A percentile compares a stretch with the other conserved stretches of the same genome.
Evolutionary conservation across 1,140 invertebrate genomes (phyloP).

Genomic region (Rhynchophorus ferrugineus): DNA sequence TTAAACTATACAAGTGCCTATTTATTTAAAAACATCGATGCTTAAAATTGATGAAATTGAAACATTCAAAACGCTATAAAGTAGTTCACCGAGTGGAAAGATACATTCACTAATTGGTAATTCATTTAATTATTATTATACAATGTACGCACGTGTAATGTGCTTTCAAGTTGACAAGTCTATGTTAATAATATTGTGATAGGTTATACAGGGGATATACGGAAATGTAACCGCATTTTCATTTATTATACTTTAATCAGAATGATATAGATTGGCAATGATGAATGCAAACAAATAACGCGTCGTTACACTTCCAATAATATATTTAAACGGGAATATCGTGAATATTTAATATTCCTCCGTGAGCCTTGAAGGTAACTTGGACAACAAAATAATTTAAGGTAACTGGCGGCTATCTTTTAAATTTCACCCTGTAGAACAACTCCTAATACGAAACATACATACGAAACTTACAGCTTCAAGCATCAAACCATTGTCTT

Average conservation of each 20-base stretch:
- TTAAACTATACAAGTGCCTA: slow-evolving; percentile 18
- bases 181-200: background rate
- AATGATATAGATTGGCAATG: too few relatives aligned
- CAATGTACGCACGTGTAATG: background rate
- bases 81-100: background rate
- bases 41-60: background rate
- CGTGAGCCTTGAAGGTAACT: background rate
- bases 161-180: background rate
- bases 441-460: background rate
- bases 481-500: slow-evolving; percentile 21
- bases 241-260: too few relatives aligned
- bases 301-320: too few relatives aligned
- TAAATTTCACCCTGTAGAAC: background rate
- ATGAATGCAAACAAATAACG: too few relatives aligned
- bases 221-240: too few relatives aligned
- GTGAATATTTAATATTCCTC: too few relatives aligned
- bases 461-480: slow-evolving; percentile 2
- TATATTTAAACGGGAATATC: too few relatives aligned
- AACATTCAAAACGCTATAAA: slow-evolving; percentile 1
- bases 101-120: background rate
- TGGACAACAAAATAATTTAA: background rate
- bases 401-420: background rate
- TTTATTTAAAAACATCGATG: slow-evolving; percentile 14
- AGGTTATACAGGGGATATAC: background rate
- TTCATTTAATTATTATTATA: background rate